Base-by-base conservation (phyloP, 2,888 invertebrate species). In the Drosophila multiciliata region DNA sequence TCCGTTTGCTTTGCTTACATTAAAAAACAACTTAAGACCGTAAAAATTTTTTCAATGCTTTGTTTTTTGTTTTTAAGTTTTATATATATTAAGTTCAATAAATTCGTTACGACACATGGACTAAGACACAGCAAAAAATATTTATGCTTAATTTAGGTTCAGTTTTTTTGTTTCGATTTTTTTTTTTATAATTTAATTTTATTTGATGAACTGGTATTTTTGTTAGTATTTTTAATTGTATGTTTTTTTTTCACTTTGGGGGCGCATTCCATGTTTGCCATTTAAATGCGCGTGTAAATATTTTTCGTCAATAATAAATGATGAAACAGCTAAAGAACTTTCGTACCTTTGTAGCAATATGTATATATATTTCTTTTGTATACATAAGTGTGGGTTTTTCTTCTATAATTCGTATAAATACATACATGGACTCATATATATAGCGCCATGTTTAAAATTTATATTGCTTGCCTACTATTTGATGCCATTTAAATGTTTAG, bases 61-160 rank as follows among this genome's bases (percentile, higher is more conserved):
- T 38, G 11, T 66, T 60, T 66, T 23, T 54, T 61, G 45, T 64
- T 59, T 38, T 62, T 58, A 23, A 35, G 23, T 65, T 73, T 69
- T 54, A 66, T 75, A 66, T 75, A 80, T 82, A 75, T 87, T 86
- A 75, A 75, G 64, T 83, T 82, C 83, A 89, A 90, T 90, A 91
- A 91, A 93, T 93, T 93, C 93, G 93, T 92, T 93, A 92, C 91
- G 92, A 92, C 92, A 92, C 86, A 91, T 92, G 92, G 93, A 93
- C 92, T 93, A 93, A 93, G 93, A 93, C 93, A 93, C 93, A 92
- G 92, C 92, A 92, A 92, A 92, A 92, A 88, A 88, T 88, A 88
- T 83, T 81, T 83, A 85, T 85, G 80, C 87, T 87, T 85, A 85
- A 88, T 90, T 85, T 81, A 85, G 69, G 57, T 66, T 75, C 71